Conservation (phyloP, 1,140 invertebrate species). For the Mactra quadrangularis region DNA sequence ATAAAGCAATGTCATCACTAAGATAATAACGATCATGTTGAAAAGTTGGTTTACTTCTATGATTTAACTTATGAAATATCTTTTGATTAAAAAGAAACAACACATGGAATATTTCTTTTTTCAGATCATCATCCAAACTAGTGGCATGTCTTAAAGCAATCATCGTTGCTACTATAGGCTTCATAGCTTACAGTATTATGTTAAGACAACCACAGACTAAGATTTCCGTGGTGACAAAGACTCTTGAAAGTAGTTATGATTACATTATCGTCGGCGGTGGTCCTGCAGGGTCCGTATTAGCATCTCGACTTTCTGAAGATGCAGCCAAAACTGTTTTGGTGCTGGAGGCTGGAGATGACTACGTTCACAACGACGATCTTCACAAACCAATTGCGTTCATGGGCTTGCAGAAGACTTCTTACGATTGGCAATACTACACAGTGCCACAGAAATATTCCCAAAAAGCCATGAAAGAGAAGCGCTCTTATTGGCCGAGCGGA, state of each 20-base stretch:
- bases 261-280: conserved; percentile 37
- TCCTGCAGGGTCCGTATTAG: conserved; percentile 93
- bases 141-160: not conserved
- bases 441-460: conserved; percentile 90
- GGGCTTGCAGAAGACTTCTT: conserved; percentile 49
- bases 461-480: conserved; percentile 90
- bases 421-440: conserved; percentile 97
- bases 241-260: conserved; percentile 17
- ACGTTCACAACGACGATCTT: conserved; percentile 93
- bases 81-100: no score
- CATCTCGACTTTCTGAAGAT: conserved; percentile 93
- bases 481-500: conserved; percentile 67
- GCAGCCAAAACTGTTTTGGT: conserved; percentile 90
- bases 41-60: no score
- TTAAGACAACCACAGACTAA: not conserved
- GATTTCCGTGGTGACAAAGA: conserved; percentile 1
- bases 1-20: no score
- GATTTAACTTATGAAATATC: no score
- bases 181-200: not conserved
- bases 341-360: conserved; percentile 95
- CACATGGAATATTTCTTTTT: no score
- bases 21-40: no score
- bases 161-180: not conserved
- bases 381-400: conserved; percentile 63
- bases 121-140: no score